Base-by-base conservation (phyloP, 2,797 vertebrate genomes). In the Antennarius maculatus region DNA sequence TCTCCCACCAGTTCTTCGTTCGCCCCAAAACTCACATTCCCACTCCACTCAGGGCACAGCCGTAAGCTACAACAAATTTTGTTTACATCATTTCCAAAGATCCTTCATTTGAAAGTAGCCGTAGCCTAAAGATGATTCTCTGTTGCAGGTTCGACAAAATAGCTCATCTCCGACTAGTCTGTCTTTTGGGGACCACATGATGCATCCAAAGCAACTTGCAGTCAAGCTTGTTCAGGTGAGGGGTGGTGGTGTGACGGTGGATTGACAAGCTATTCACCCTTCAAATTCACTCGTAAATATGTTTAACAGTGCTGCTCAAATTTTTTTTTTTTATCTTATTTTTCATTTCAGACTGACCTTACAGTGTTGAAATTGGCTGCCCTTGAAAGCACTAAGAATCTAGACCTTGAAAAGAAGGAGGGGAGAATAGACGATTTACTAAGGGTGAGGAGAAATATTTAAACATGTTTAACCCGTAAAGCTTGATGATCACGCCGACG, bases 361-460 rank as follows among this genome's bases (percentile, higher is more conserved):
- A 99, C 97, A 76, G 95, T 96, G 93, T 88, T 96, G 89, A 99
- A 99, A 91, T 89, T 99, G 94, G 96, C 96, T 91, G 95, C 96
- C 90, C 94, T 99, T 90, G 97, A 99, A 95, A 99, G 95, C 95
- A 99, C 96, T 90, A 98, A 99, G 93, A 98, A 97, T 89, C 92
- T 98, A 83, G 97, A 99, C 92, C 93, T 99, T 90, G 97, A 99
- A 93, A 99, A 98, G 92, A 99, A 99, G 84, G 97, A 99, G 93
- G 97, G 97, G 77, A 94, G 96, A 86, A 99, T 99, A 95, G 97
- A 99, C 79, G 97, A 99, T 90, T 93, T 99, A 93, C 94, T 99
- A 92, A 93, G 97, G 95, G 97, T 99, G 92, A 96, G 96, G 46
- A 67, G 18, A 14, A 42, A 13, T 3, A 7, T 14, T 14, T 14